phyloP scores from a whole-genome alignment of 1,140 invertebrate species.

The Calephelis virginiensis region DNA sequence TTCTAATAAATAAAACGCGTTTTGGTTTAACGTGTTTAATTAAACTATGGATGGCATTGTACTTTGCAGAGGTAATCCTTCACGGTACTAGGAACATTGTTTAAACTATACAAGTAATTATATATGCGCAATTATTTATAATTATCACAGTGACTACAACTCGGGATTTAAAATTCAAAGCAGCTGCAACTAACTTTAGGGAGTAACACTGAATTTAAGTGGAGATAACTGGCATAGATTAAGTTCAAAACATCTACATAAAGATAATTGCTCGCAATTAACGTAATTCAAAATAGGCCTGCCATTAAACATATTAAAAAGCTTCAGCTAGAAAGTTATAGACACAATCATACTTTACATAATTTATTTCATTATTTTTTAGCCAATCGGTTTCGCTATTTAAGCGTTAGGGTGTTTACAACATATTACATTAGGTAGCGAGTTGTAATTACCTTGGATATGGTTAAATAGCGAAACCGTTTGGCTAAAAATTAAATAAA shows the following conservation, averaged over 20 bases:
- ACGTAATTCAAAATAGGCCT: background rate
- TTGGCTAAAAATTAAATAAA: too few relatives aligned
- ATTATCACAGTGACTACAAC: constrained; percentile 13
- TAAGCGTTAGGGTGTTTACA: too few relatives aligned
- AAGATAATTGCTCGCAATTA: background rate
- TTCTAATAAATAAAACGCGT: constrained; percentile 2
- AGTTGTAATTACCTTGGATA: too few relatives aligned
- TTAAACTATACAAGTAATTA: constrained; percentile 11
- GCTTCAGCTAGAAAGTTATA: background rate
- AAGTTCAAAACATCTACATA: background rate
- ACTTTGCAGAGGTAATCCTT: constrained; percentile 5
- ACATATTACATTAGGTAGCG: too few relatives aligned
- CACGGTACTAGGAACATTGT: constrained; percentile 14
- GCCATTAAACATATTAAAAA: background rate
- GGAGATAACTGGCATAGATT: background rate
- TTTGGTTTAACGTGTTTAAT: background rate
- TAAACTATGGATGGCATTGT: constrained; percentile 9
- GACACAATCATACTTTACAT: too few relatives aligned
- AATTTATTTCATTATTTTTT: too few relatives aligned
- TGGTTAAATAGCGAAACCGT: too few relatives aligned
- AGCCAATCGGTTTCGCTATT: too few relatives aligned
- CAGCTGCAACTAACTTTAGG: background rate
- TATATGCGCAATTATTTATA: constrained; percentile 7
- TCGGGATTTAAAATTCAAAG: constrained; percentile 3
- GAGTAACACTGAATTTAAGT: constrained; percentile 6